Percentiles rank a stretch among this genome's conserved stretches.
Evolutionary conservation across 1,140 invertebrate species (phyloP).

Genomic region (Sitophilus oryzae): DNA sequence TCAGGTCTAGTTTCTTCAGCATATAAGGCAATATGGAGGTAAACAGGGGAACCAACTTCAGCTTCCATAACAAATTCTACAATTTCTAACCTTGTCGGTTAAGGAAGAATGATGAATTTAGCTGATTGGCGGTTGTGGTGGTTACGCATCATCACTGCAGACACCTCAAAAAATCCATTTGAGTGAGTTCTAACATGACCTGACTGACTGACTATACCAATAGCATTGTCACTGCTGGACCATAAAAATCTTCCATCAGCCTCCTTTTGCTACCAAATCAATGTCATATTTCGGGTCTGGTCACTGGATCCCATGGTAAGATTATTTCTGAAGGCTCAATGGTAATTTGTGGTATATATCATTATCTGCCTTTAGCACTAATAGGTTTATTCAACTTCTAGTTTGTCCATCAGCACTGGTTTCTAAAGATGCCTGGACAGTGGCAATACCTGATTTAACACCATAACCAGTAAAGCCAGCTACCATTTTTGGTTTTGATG

Average conservation of each 20-base stretch:
- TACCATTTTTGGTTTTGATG: conserved; percentile 62
- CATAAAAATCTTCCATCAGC: conserved; percentile 70
- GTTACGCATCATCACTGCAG: conserved; percentile 60
- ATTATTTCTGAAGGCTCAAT: conserved; percentile 59
- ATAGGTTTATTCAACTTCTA: conserved; percentile 46
- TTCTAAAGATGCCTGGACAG: conserved; percentile 52
- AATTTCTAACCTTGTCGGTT: conserved; percentile 61
- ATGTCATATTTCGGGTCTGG: conserved; percentile 54
- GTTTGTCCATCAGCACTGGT: conserved; percentile 44
- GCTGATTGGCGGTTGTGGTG: conserved; percentile 54
- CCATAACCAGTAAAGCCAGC: conserved; percentile 64
- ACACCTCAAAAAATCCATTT: conserved; percentile 56
- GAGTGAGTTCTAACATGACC: conserved; percentile 58
- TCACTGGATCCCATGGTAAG: conserved; percentile 67
- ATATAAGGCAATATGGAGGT: conserved; percentile 63
- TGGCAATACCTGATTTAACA: conserved; percentile 54
- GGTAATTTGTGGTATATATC: conserved; percentile 61
- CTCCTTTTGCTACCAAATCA: conserved; percentile 59
- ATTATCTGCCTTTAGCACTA: conserved; percentile 53
- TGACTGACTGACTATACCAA: conserved; percentile 57
- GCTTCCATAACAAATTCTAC: conserved; percentile 65
- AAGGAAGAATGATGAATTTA: conserved; percentile 57
- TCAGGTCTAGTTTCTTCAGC: conserved; percentile 47
- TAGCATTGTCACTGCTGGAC: conserved; percentile 56
- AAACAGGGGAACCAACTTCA: conserved; percentile 57